A percentile compares a stretch with the other conserved stretches of the same genome.
Conservation (phyloP, 2,797 vertebrate genomes). For the Pogonophryne albipinna region DNA sequence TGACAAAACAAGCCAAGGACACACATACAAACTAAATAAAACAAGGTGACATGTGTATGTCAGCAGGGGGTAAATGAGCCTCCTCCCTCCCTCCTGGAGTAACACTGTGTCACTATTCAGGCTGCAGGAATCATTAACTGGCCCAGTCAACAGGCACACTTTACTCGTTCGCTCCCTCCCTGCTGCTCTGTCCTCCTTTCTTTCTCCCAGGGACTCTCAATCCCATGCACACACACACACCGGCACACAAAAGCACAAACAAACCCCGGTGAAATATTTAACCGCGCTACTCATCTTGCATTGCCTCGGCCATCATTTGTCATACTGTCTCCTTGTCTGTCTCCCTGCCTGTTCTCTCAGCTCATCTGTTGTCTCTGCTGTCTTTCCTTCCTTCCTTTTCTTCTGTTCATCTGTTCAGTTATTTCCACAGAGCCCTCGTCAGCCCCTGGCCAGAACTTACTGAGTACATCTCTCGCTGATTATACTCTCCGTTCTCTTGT, state of each 20-base stretch:
- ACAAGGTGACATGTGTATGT: slow-evolving; percentile 55
- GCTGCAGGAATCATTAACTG: slow-evolving; percentile 80
- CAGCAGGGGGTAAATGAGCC: slow-evolving; percentile 66
- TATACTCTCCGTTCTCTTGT: slow-evolving; percentile 47
- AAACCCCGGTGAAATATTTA: slow-evolving; percentile 78
- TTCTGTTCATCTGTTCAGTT: slow-evolving; percentile 77
- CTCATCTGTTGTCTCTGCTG: slow-evolving; percentile 80
- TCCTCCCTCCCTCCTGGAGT: slow-evolving; percentile 50
- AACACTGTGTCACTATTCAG: slow-evolving; percentile 70
- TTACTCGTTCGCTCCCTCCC: slow-evolving; percentile 50
- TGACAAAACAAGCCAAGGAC: slow-evolving; percentile 25
- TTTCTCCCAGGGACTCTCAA: slow-evolving; percentile 56
- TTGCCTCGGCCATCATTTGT: slow-evolving; percentile 70
- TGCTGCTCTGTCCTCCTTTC: slow-evolving; percentile 53
- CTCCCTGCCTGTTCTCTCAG: slow-evolving; percentile 66
- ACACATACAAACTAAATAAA: slow-evolving; percentile 24
- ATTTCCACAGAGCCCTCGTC: slow-evolving; percentile 60
- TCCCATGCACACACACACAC: slow-evolving; percentile 28
- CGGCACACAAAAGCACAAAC: slow-evolving; percentile 71
- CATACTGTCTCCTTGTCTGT: slow-evolving; percentile 66
- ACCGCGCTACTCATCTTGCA: slow-evolving; percentile 59
- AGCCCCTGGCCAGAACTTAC: slow-evolving; percentile 46
- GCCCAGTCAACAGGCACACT: slow-evolving; percentile 79
- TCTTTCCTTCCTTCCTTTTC: slow-evolving; percentile 64
- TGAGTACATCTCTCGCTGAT: slow-evolving; percentile 32